These are phyloP conservation scores for Brachypalpus laphriformis DNA, from an alignment of 2,888 invertebrate genomes.

Conservation along the genomic window DNA sequence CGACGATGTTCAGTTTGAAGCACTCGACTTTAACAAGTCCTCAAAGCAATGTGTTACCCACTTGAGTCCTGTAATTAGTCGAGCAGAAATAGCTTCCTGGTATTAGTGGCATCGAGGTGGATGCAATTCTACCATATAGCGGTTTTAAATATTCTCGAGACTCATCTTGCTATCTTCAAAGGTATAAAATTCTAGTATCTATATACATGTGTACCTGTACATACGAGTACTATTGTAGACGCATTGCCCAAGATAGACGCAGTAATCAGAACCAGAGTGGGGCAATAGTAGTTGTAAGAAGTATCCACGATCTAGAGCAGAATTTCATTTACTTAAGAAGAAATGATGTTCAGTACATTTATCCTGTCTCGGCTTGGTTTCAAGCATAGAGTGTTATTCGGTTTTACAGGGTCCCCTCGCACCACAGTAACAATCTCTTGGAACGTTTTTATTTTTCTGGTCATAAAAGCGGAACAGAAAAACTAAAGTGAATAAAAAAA, in stretches of 20 bases:
- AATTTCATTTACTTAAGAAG: conserved; percentile 52
- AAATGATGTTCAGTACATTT: conserved; percentile 3
- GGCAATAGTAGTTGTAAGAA: neutral
- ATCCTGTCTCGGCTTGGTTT: conserved; percentile 8
- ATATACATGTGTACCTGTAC: neutral
- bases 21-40: conserved; percentile 45
- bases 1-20: conserved; percentile 31
- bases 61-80: conserved; percentile 35
- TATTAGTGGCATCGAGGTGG: conserved; percentile 2
- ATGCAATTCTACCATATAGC: neutral
- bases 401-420: neutral
- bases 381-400: neutral
- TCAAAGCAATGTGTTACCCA: conserved; percentile 37
- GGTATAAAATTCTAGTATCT: neutral
- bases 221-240: neutral
- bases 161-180: neutral
- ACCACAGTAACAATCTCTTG: conserved; percentile 5
- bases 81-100: neutral
- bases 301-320: conserved; percentile 5
- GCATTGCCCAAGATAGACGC: neutral
- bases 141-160: conserved; percentile 41
- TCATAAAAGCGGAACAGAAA: conserved; percentile 41
- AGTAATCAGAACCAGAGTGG: neutral
- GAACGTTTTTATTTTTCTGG: conserved; percentile 50
- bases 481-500: conserved; percentile 10